Evolutionary conservation across 2,797 vertebrate genomes (phyloP).

Genomic region (Acridotheres tristis): DNA sequence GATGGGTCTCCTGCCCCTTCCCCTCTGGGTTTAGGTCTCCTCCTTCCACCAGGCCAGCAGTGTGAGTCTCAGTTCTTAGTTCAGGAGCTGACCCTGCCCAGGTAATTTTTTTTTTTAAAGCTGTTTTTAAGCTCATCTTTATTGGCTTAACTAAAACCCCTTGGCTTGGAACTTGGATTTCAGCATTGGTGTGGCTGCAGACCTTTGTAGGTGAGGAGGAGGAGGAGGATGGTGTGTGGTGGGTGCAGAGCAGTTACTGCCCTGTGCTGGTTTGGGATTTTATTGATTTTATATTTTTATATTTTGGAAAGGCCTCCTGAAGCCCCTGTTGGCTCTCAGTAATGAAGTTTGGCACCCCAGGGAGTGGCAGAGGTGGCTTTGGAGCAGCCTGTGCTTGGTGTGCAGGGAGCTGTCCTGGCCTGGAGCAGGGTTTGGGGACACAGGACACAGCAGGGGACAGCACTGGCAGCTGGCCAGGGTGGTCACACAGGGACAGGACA

Average conservation of each 20-base stretch:
- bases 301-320: neutral
- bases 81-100: neutral
- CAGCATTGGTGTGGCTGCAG: neutral
- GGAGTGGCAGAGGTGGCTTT: rapidly evolving
- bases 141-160: neutral
- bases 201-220: rapidly evolving
- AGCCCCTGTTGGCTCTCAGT: neutral
- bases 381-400: neutral
- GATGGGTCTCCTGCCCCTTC: neutral
- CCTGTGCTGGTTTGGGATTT: neutral
- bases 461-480: neutral
- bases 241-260: neutral
- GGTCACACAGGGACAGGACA: neutral
- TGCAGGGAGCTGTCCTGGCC: neutral
- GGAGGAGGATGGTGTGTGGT: neutral
- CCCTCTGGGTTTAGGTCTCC: neutral
- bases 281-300: rapidly evolving
- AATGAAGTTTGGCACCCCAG: neutral
- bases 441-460: neutral
- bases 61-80: neutral
- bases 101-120: neutral
- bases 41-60: neutral
- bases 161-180: neutral
- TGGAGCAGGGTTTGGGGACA: neutral
- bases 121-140: neutral